Evolutionary conservation across 2,888 invertebrate species (phyloP).

Genomic region (Lagria hirta): DNA sequence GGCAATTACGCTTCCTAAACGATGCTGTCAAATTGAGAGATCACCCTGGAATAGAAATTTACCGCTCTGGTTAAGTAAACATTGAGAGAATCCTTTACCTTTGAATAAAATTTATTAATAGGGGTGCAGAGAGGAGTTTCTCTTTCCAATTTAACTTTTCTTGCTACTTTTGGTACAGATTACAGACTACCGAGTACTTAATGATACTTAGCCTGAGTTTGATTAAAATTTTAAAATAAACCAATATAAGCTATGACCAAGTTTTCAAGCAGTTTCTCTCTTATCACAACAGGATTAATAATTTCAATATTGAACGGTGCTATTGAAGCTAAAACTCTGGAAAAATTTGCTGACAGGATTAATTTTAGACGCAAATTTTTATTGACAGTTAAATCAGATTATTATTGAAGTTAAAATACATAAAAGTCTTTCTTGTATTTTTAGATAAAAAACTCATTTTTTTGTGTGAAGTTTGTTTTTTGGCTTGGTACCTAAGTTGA

Average conservation of each 20-base stretch:
- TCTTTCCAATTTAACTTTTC: slow-evolving; percentile 34
- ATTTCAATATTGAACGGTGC: slow-evolving; percentile 26
- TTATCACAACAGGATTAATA: slow-evolving; percentile 26
- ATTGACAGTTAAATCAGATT: too few species aligned
- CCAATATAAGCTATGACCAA: slow-evolving; percentile 28
- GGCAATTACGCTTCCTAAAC: slow-evolving; percentile 22
- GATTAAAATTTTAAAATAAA: slow-evolving; percentile 31
- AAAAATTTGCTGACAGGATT: slow-evolving; percentile 15
- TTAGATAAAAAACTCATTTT: too few species aligned
- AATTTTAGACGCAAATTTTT: too few species aligned
- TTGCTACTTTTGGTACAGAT: slow-evolving; percentile 25
- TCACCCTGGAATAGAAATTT: slow-evolving; percentile 3
- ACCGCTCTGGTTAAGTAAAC: slow-evolving; percentile 16
- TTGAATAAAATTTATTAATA: slow-evolving; percentile 28
- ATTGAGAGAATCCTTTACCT: slow-evolving; percentile 17
- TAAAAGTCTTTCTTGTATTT: too few species aligned
- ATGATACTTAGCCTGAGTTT: slow-evolving; percentile 28
- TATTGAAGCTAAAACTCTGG: slow-evolving; percentile 15
- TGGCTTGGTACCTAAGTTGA: too few species aligned
- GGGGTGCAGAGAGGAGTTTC: too few species aligned
- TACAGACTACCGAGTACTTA: slow-evolving; percentile 25
- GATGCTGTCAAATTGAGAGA: slow-evolving; percentile 15
- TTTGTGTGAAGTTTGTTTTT: too few species aligned
- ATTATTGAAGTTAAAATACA: too few species aligned
- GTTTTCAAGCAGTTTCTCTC: slow-evolving; percentile 20